Base-by-base conservation (phyloP, 2,797 vertebrate genomes). In the Pseudochirops cupreus region DNA sequence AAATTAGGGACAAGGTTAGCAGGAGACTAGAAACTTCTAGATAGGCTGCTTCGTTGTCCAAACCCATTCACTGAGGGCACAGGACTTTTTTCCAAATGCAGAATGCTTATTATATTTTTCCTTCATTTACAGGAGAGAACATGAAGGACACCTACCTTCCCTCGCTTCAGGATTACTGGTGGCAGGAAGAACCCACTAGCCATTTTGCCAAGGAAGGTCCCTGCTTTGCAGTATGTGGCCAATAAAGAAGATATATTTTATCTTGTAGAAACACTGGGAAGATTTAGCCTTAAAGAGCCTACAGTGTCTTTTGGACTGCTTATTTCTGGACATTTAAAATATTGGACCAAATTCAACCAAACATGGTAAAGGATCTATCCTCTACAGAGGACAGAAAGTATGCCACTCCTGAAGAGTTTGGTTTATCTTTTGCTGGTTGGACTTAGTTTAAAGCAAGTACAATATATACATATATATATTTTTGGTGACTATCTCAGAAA, bases 251-350 rank as follows among this genome's bases (percentile, higher is more conserved):
- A 98, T 96, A 97, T 96, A 91, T 95, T 97, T 94, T 93, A 95
- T 95, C 97, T 98, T 98, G 92, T 97, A 95, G 98, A 98, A 98
- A 99, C 99, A 98, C 97, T 96, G 95, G 99, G 98, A 98, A 98
- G 98, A 98, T 97, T 98, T 98, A 99, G 99, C 99, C 99, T 99
- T 99, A 99, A 99, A 98, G 95, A 99, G 98, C 98, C 98, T 98
- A 98, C 98, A 97, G 98, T 98, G 99, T 99, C 99, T 98, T 99
- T 98, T 97, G 97, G 98, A 98, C 97, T 98, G 97, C 98, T 98
- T n/a, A 97, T 98, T 98, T 98, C 98, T 98, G 98, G 97, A 98
- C 98, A 0, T 98, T 98, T 98, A 94, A 97, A 98, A 97, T 93
- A 97, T 97, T 56, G 98, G 98, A 99, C 98, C 98, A 98, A 98